Percentiles rank a stretch among this genome's conserved stretches.
These are phyloP conservation scores for Trichonephila clavipes DNA, from an alignment of 1,140 invertebrate species.

Conservation along the genomic window DNA sequence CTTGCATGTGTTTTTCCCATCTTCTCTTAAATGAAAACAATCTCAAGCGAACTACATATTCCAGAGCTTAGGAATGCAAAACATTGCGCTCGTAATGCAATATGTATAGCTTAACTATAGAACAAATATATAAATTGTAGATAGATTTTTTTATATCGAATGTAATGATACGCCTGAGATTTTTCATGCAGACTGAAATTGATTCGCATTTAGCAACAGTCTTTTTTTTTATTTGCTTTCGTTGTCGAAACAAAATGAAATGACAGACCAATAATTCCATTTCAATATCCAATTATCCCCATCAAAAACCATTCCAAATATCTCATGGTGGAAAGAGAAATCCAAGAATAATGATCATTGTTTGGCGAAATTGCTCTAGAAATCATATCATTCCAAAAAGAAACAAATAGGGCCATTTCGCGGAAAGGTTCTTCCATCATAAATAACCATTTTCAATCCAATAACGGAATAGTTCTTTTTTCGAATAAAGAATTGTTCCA, in stretches of 20 bases:
- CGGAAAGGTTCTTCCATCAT: not conserved
- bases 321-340: slow-evolving; percentile 1
- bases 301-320: not conserved
- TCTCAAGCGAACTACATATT: too few species aligned
- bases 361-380: slow-evolving; percentile 34
- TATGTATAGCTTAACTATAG: too few species aligned
- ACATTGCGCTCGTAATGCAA: too few species aligned
- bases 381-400: not conserved
- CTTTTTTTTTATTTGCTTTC: not conserved
- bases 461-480: slow-evolving; percentile 9
- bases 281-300: slow-evolving; percentile 21
- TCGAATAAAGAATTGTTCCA: slow-evolving; percentile 35
- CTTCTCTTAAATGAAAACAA: too few species aligned
- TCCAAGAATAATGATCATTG: slow-evolving; percentile 56
- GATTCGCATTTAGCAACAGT: not conserved
- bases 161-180: not conserved
- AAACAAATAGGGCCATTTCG: not conserved
- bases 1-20: too few species aligned
- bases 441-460: slow-evolving; percentile 56
- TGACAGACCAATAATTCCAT: not conserved
- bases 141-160: too few species aligned
- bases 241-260: not conserved
- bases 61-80: too few species aligned
- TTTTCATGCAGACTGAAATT: not conserved
- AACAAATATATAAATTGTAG: too few species aligned